Base-by-base conservation (phyloP, 2,888 invertebrate genomes). In the Plagodis pulveraria region DNA sequence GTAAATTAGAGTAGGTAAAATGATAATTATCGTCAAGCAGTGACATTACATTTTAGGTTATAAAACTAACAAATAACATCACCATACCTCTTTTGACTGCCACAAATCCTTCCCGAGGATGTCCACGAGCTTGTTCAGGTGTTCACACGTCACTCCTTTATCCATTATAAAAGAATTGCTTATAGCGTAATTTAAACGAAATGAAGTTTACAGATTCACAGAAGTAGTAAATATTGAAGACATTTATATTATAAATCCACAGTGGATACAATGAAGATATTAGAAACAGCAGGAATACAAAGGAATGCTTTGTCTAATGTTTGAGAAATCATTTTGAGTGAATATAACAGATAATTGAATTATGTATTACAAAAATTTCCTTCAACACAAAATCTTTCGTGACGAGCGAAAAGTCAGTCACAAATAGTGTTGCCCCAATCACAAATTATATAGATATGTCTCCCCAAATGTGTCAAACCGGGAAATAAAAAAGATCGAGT, bases 371-470 rank as follows among this genome's bases (percentile, higher is more conserved):
- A 86, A 80, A 87, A 92, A 91, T 84, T 91, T 91, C 81, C 81
- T 86, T 77, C 71, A 81, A 84, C 84, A 81, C 80, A 84, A 87
- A 88, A 82, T 83, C 82, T 85, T 87, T 81, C 86, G 90, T 91
- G 91, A 92, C 89, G 80, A 90, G 90, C 91, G 83, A 91, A 91
- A 91, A 91, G 87, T 88, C 87, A 86, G 77, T 65, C 9, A 11
- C 40, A 40, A 40, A 10, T 22, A 22, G 22, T 22, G 22, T 22
- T 22, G 22, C 22, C 22, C 22, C 4, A 22, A 2, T 22, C 2
- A n/a, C n/a, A n/a, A n/a, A n/a, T n/a, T n/a, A n/a, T n/a, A n/a
- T n/a, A n/a, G n/a, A n/a, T n/a, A n/a, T n/a, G n/a, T n/a, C n/a
- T n/a, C n/a, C n/a, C n/a, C n/a, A n/a, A n/a, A n/a, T n/a, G n/a